Conservation (phyloP, 2,797 vertebrate species). For the Falco berigora region DNA sequence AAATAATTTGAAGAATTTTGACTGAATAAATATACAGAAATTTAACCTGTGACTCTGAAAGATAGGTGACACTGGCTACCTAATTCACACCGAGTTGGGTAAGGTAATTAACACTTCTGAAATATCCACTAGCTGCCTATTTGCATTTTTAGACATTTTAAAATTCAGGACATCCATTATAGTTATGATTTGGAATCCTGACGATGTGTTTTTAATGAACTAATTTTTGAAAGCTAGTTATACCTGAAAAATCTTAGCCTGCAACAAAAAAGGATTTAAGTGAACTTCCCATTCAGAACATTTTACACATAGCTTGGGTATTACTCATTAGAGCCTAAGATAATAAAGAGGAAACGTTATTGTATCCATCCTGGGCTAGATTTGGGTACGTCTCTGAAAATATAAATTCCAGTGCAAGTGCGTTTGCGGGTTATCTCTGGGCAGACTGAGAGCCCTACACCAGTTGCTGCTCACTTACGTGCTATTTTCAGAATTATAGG, state of each 20-base stretch:
- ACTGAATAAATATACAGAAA: not conserved
- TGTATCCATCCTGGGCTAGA: not conserved
- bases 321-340: not conserved
- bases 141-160: not conserved
- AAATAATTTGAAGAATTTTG: not conserved
- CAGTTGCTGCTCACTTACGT: not conserved
- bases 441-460: not conserved
- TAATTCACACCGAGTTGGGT: not conserved
- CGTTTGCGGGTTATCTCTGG: not conserved
- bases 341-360: not conserved
- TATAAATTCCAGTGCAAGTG: not conserved
- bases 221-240: conserved; percentile 3
- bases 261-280: not conserved
- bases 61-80: not conserved
- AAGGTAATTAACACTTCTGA: not conserved
- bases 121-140: not conserved
- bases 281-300: not conserved
- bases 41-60: not conserved
- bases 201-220: not conserved
- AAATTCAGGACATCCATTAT: not conserved
- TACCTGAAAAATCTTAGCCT: not conserved
- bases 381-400: not conserved
- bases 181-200: not conserved
- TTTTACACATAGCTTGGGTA: not conserved
- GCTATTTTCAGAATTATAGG: not conserved